These are phyloP conservation scores for Drosophila imparisetae DNA, from an alignment of 2,888 invertebrate species.

Conservation along the genomic window DNA sequence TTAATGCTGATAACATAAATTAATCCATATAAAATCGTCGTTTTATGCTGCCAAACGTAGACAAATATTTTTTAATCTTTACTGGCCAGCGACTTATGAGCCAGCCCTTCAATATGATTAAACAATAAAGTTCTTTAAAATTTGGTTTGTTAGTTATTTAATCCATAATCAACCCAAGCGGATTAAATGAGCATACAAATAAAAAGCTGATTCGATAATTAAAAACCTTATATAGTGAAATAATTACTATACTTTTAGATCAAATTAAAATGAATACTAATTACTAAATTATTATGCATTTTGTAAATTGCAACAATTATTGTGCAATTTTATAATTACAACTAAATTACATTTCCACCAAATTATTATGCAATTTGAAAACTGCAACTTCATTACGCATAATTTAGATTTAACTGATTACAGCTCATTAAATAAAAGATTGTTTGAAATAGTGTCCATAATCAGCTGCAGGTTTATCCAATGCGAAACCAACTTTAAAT, in stretches of 20 bases:
- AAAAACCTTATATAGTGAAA: background rate
- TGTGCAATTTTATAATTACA: background rate
- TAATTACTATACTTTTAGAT: background rate
- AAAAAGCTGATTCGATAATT: fast-evolving
- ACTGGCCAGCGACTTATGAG: background rate
- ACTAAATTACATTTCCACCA: background rate
- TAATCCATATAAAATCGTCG: background rate
- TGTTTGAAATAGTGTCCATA: background rate
- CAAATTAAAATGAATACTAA: background rate
- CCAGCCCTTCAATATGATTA: background rate
- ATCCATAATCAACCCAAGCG: background rate
- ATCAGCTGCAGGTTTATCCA: background rate
- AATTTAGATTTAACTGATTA: background rate
- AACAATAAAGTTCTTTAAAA: too few species aligned
- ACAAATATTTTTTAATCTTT: background rate
- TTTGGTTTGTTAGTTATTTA: too few species aligned
- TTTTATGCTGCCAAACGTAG: background rate
- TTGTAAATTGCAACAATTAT: background rate
- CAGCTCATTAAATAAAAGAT: background rate
- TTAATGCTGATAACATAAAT: background rate
- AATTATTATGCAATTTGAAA: background rate
- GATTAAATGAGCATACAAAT: background rate
- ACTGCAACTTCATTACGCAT: background rate
- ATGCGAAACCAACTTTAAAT: background rate
- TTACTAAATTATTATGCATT: background rate